Evolutionary conservation across 2,888 invertebrate species (phyloP), one percentile per base, ranked within the genome.

Genomic region (Eristalis pertinax): DNA sequence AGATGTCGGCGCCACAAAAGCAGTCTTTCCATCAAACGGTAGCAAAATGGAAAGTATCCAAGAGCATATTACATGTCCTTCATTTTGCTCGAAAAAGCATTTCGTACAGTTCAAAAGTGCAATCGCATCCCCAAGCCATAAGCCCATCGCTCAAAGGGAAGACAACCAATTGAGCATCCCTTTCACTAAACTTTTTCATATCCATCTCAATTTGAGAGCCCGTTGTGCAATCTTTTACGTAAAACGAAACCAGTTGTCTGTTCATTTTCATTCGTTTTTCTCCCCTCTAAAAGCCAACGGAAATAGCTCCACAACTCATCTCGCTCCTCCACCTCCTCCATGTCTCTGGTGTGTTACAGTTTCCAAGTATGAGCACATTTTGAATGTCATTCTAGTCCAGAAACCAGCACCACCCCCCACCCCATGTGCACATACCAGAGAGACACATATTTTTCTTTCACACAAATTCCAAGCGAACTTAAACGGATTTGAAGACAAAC

Each of bases 311-410:
- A 35, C 35, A 74, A 58, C 50, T 67, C 65, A 50, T 35, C 73
- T 68, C 65, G 72, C 63, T 65, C 24, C 58, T 68, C 41, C 24
- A 29, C 24, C 65, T n/a, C 35, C 26, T 2, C 32, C n/a, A 10
- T 22, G 60, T 35, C 58, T 38, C 19, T 70, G 56, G 68, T 68
- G 29, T 69, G 56, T 73, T 63, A 73, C 69, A 73, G 35, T 77
- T 69, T 68, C 50, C 62, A 69, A 60, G 63, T 76, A 67, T 63
- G 67, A 64, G 68, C 63, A 72, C 70, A 41, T 76, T 81, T 77
- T 73, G 85, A 85, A 81, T 85, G 85, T 81, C 85, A 81, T 76
- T 81, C 77, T 76, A 76, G 72, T 68, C 58, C 22, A 64, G 74
- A 75, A 78, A 58, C 69, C 62, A n/a, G n/a, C n/a, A 35, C 60